A percentile compares a stretch with the other conserved stretches of the same genome.
Conservation (phyloP, 2,888 invertebrate genomes). For the Deladenus siricidicola region DNA sequence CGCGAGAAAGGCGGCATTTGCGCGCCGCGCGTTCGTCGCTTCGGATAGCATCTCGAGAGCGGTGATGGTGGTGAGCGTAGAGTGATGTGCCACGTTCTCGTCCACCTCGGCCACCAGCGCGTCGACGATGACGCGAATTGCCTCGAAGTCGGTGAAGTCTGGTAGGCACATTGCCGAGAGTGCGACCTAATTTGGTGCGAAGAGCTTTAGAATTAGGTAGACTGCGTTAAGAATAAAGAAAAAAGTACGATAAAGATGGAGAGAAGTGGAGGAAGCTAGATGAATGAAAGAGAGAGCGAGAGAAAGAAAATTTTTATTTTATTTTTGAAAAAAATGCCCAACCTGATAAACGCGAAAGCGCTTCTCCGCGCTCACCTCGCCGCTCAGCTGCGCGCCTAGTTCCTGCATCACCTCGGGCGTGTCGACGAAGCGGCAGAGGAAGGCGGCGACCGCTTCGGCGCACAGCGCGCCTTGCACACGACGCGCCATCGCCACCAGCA, state of each 20-base stretch:
- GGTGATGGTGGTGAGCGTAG: conserved; percentile 10
- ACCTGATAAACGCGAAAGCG: conserved; percentile 8
- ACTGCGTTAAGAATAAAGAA: not conserved
- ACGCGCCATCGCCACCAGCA: not conserved
- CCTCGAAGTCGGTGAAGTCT: conserved; percentile 5
- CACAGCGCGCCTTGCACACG: not conserved
- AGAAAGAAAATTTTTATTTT: no score
- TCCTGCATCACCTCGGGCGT: not conserved
- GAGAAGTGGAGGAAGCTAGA: no score
- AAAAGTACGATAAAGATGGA: no score
- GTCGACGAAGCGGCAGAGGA: conserved; percentile 1
- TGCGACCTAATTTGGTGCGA: conserved; percentile 4
- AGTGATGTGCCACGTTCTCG: not conserved
- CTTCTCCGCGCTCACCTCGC: not conserved
- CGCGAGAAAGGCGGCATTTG: conserved; percentile 12
- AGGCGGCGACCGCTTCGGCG: not conserved
- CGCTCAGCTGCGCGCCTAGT: not conserved
- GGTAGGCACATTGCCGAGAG: conserved; percentile 8
- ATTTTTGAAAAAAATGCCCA: no score
- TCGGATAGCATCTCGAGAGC: conserved; percentile 20
- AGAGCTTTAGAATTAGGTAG: not conserved
- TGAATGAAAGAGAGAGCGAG: no score
- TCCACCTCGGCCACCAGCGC: conserved; percentile 5
- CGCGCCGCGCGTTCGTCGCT: not conserved
- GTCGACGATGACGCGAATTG: conserved; percentile 2